phyloP scores from a whole-genome alignment of 2,888 invertebrate genomes.

The Sialis fuliginosa region DNA sequence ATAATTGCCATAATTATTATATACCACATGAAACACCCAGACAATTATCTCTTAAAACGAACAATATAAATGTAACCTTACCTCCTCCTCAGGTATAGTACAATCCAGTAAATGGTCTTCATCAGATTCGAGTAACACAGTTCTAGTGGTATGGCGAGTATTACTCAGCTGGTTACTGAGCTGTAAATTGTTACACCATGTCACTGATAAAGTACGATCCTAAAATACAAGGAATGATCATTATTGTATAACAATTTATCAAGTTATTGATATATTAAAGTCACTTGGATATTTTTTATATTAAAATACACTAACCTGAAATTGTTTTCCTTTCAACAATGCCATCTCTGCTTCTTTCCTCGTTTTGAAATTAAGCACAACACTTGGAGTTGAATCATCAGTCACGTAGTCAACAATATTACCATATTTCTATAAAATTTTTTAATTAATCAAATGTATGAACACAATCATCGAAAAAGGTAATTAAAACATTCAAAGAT shows the following conservation, averaged over 20 bases:
- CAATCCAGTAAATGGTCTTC: conserved; percentile 26
- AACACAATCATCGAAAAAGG: not conserved
- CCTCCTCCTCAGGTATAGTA: conserved; percentile 24
- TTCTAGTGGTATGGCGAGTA: conserved; percentile 12
- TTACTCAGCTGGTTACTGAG: conserved; percentile 18
- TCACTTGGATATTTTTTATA: conserved; percentile 29
- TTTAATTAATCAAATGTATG: not conserved
- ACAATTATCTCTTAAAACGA: too few species aligned
- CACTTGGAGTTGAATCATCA: conserved; percentile 55
- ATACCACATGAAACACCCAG: too few species aligned
- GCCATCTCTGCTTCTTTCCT: conserved; percentile 68
- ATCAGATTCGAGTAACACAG: conserved; percentile 23
- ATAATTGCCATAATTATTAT: too few species aligned
- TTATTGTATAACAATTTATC: not conserved
- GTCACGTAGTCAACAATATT: conserved; percentile 67
- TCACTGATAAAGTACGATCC: conserved; percentile 25
- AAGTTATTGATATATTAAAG: conserved; percentile 6
- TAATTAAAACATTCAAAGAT: conserved; percentile 5
- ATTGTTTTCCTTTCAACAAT: conserved; percentile 53
- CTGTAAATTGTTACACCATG: conserved; percentile 21
- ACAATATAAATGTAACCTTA: conserved; percentile 12
- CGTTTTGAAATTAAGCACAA: conserved; percentile 55
- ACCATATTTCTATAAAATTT: conserved; percentile 53
- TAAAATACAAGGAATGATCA: conserved; percentile 10
- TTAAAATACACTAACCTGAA: conserved; percentile 34